Evolutionary conservation across 2,888 invertebrate species (phyloP), one percentile per base, ranked within the genome.

Genomic region (Chymomyza procnemis): DNA sequence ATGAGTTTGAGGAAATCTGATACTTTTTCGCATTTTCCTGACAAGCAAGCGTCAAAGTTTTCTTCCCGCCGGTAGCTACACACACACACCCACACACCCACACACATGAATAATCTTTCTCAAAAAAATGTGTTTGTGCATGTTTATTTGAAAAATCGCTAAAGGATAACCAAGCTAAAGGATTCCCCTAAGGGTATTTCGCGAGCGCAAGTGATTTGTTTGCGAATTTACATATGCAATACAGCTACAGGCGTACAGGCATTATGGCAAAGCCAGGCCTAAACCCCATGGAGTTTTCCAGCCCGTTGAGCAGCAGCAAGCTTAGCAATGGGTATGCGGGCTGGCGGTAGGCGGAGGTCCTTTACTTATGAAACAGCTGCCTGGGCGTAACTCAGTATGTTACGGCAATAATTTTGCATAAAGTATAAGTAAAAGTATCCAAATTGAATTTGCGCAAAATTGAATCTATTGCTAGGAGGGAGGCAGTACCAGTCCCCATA

Each of bases 351-450:
- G 8, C 8, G 50, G 1, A 50, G 18, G 8, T 19, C 16, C 50
- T n/a, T 50, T 16, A 19, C 50, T 50, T 50, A 16, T 50, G 6
- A 50, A 50, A 41, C 34, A 41, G 56, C 2, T 61, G 50, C 64
- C 61, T 26, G 46, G 57, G 41, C 59, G 58, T 50, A 18, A 18
- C 61, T 64, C 67, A 69, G 71, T 73, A 64, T 64, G 58, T 66
- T 61, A 69, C 64, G 82, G 85, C 86, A 85, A 89, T 89, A 86
- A 85, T 87, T 89, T 88, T 85, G 85, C 84, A 87, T 88, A 88
- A 81, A 75, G 73, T 79, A 82, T 82, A 71, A 74, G 78, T 74
- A 78, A 80, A 78, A 69, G 72, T 78, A 83, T 78, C 80, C 75
- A 88, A 89, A 89, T 89, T 88, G 81, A 89, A 89, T 89, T 70